Conservation (phyloP, 37 sponge, comb jelly and placozoan species). For the Cliona cf. orientalis region DNA sequence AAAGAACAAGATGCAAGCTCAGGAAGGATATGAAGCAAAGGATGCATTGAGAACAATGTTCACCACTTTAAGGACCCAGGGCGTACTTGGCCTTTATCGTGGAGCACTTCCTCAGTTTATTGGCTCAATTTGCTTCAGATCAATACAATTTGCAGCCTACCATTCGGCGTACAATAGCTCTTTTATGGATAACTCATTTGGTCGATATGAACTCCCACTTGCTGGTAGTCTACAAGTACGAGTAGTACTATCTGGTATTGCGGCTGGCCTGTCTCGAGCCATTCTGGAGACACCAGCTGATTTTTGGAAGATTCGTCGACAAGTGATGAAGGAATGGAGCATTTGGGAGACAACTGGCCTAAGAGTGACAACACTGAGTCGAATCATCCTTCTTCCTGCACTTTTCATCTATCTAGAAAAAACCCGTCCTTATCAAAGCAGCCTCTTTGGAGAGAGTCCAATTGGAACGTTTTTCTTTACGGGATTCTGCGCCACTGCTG, state of each 20-base stretch:
- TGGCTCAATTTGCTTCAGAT: slow-evolving; percentile 70
- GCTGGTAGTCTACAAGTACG: slow-evolving; percentile 23
- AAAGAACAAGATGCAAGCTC: slow-evolving; percentile 84
- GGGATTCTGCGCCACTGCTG: slow-evolving; percentile 49
- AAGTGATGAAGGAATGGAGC: no score
- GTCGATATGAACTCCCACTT: slow-evolving; percentile 13
- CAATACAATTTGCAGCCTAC: slow-evolving; percentile 72
- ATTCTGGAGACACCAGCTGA: no score
- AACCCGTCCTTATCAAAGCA: neutral
- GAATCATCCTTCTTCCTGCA: neutral
- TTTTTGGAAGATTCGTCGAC: no score
- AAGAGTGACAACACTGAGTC: neutral
- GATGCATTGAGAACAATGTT: slow-evolving; percentile 32
- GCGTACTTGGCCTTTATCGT: slow-evolving; percentile 67
- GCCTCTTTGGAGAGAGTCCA: slow-evolving; percentile 32
- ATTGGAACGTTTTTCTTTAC: slow-evolving; percentile 64
- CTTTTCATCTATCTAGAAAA: slow-evolving; percentile 57
- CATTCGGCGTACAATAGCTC: slow-evolving; percentile 50
- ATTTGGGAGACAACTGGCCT: slow-evolving; percentile 41
- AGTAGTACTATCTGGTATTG: slow-evolving; percentile 50
- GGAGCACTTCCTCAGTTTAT: slow-evolving; percentile 58
- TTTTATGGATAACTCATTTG: slow-evolving; percentile 14
- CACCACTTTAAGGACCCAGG: slow-evolving; percentile 45
- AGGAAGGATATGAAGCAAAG: slow-evolving; percentile 55
- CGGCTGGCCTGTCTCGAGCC: slow-evolving; percentile 48